A percentile compares a stretch with the other conserved stretches of the same genome.
Evolutionary conservation across 2,797 vertebrate species (phyloP).

Genomic region (Amblyraja radiata): DNA sequence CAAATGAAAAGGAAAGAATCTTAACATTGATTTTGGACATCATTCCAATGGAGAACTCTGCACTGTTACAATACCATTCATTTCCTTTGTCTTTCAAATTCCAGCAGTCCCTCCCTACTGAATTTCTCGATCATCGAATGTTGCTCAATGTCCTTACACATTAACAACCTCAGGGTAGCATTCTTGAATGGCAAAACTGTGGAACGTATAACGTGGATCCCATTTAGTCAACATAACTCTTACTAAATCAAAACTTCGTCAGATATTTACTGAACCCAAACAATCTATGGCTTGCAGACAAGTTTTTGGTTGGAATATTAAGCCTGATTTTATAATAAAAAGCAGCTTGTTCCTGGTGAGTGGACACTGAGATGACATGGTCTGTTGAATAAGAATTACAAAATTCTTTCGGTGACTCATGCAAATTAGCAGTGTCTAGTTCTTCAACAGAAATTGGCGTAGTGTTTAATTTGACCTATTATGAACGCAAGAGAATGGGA

Average conservation of each 20-base stretch:
- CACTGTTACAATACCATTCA: background rate
- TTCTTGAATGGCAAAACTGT: background rate
- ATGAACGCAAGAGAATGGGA: background rate
- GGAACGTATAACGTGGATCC: background rate
- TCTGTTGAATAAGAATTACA: background rate
- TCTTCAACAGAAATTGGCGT: background rate
- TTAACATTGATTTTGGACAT: background rate
- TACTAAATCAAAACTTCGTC: background rate
- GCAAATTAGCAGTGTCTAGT: background rate
- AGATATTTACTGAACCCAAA: background rate
- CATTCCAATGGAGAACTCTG: background rate
- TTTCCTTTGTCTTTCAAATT: background rate
- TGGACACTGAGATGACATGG: background rate
- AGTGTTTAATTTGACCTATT: background rate
- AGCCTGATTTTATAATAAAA: constrained; percentile 7
- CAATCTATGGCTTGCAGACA: background rate
- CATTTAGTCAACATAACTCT: background rate
- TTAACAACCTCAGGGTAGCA: background rate
- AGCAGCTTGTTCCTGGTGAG: background rate
- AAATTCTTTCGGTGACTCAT: background rate
- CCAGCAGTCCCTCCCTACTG: background rate
- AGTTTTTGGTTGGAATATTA: background rate
- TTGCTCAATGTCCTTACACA: background rate
- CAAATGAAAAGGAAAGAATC: background rate
- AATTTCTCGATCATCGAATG: background rate